Evolutionary conservation across 2,113 vertebrate species (phyloP), one percentile per base, ranked within the genome.

Genomic region (Bucco capensis): DNA sequence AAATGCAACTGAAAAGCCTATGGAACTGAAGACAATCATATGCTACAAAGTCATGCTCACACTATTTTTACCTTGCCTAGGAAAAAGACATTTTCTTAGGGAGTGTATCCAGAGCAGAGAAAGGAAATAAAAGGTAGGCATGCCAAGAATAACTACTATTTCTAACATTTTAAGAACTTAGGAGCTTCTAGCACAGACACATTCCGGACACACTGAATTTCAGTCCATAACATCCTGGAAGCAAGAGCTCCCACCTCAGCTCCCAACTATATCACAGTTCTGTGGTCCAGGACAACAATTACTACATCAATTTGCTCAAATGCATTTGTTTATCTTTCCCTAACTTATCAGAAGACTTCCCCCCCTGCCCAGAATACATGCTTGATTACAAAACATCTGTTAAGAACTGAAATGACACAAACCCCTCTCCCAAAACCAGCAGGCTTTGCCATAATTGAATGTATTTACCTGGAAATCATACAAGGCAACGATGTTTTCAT

Each of bases 401-500:
- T 73, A 33, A 54, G 62, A 87, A 66, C 44, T 24, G 22, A 67
- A 89, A 72, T 89, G 56, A 58, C 49, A 53, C 14, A 25, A 71
- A 40, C 44, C 53, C 44, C 27, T 47, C 54, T 75, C 78, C 31
- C 49, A 58, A 50, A 31, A 10, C 15, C 19, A 54, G 27, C 83
- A 60, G 13, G 51, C 7, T 83, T 27, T 37, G 19, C n/a, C 2
- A 0, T 51, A 74, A 89, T 0, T 74, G 30, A 50, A 64, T 65
- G 67, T 16, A 93, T 95, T 95, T 97, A 99, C 99, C 99, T 99
- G 99, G 94, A 98, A 99, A 96, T 99, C 99, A 44, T 99, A 98
- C 85, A 99, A 96, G 56, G 98, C 97, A 78, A 99, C 99, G 54
- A 99, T 99, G 92, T 99, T 99, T 76, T 99, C 98, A 97, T 99